A percentile compares a stretch with the other conserved stretches of the same genome.
Evolutionary conservation across 2,797 vertebrate species (phyloP).

Genomic region (Avahi laniger): DNA sequence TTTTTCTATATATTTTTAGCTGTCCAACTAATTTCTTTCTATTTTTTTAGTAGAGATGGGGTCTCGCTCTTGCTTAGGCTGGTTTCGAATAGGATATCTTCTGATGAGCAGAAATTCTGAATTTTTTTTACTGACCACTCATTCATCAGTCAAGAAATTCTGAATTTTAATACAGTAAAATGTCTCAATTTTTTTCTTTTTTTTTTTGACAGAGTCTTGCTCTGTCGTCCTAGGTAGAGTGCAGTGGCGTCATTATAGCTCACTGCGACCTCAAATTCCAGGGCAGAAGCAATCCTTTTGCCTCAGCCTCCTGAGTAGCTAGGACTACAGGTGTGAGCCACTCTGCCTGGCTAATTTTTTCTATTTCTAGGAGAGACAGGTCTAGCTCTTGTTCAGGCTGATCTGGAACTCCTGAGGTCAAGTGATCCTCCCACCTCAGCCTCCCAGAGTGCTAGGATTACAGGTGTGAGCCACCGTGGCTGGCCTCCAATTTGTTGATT

Average conservation of each 20-base stretch:
- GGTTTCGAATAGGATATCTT: background rate
- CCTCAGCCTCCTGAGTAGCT: background rate
- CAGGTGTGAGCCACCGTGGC: too few species aligned
- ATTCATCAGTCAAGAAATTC: background rate
- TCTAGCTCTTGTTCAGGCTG: background rate
- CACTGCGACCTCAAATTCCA: background rate
- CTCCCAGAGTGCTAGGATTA: too few species aligned
- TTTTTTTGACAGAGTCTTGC: background rate
- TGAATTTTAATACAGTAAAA: background rate
- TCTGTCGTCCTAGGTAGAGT: background rate
- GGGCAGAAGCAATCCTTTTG: background rate
- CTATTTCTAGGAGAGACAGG: background rate
- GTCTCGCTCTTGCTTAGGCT: too few species aligned
- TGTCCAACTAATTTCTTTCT: too few species aligned
- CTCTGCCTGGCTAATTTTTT: background rate
- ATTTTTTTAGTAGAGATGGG: too few species aligned
- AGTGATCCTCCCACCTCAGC: too few species aligned
- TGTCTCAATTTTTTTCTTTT: background rate
- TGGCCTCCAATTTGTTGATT: background rate
- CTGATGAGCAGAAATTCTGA: background rate
- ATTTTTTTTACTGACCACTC: too few species aligned
- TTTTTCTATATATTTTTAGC: too few species aligned
- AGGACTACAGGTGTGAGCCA: background rate
- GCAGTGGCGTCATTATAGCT: background rate
- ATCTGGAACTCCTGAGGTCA: background rate